phyloP scores from a whole-genome alignment of 1,140 invertebrate species.

The Drosophila parabipectinata region DNA sequence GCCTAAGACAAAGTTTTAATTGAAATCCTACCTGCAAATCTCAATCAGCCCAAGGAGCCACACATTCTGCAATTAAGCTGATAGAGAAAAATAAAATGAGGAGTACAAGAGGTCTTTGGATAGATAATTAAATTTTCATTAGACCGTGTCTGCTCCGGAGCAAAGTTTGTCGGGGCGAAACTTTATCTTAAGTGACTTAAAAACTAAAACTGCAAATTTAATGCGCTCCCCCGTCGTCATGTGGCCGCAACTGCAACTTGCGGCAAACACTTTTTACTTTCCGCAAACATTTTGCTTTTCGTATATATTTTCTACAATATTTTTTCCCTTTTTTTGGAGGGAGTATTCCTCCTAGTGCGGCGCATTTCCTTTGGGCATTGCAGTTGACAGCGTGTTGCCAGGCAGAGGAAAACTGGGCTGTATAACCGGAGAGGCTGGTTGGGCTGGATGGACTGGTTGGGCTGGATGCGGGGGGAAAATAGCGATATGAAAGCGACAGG shows the following conservation, averaged over 20 bases:
- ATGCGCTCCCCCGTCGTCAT: slow-evolving; percentile 66
- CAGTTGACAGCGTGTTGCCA: slow-evolving; percentile 74
- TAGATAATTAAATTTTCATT: slow-evolving; percentile 79
- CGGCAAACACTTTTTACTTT: slow-evolving; percentile 75
- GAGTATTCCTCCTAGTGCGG: slow-evolving; percentile 46
- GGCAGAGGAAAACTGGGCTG: slow-evolving; percentile 14
- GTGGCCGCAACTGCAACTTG: slow-evolving; percentile 61
- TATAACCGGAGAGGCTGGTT: background rate
- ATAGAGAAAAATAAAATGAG: slow-evolving; percentile 21
- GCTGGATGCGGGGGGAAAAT: background rate
- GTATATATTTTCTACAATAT: slow-evolving; percentile 12
- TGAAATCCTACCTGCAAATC: slow-evolving; percentile 63
- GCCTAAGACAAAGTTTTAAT: slow-evolving; percentile 59
- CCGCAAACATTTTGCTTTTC: slow-evolving; percentile 70
- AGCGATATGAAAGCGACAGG: slow-evolving; percentile 12
- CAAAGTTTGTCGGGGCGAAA: slow-evolving; percentile 48
- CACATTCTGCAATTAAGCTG: slow-evolving; percentile 43
- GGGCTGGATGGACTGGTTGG: background rate
- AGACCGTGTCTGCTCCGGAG: slow-evolving; percentile 35
- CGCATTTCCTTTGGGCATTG: slow-evolving; percentile 80
- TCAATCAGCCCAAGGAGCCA: slow-evolving; percentile 21
- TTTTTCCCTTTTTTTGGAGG: background rate
- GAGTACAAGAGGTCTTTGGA: slow-evolving; percentile 16
- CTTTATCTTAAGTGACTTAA: slow-evolving; percentile 78
- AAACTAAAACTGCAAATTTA: slow-evolving; percentile 79